Evolutionary conservation across 2,888 invertebrate genomes (phyloP), one percentile per base, ranked within the genome.

Genomic region (Tiphia femorata): DNA sequence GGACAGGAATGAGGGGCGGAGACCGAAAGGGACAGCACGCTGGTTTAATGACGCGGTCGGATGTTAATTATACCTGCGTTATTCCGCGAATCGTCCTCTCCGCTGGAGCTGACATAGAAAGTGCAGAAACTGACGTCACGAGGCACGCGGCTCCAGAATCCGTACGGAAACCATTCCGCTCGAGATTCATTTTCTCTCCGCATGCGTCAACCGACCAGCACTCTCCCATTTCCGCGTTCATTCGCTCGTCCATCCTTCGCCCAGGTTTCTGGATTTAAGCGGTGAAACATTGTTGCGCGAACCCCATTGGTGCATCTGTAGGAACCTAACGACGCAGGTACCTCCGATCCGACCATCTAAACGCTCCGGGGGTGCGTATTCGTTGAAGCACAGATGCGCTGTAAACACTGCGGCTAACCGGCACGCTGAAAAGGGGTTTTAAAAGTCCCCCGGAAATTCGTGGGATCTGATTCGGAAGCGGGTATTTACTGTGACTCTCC

Each of bases 11-110:
- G n/a, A n/a, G n/a, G n/a, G n/a, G n/a, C n/a, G n/a, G n/a, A n/a
- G n/a, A 21, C 20, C 40, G 40, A 40, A 40, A 40, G 23, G 20
- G 23, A 20, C 12, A 12, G 40, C 40, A 40, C 1, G 30, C 23
- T 33, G 58, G 62, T 51, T 64, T 67, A 69, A 69, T 62, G 67
- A 62, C 50, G 47, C 51, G 21, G 42, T 37, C 50, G 55, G 42
- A 70, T 64, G 69, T 69, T 69, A 70, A 69, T 70, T 69, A 64
- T 58, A 64, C n/a, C n/a, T n/a, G n/a, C 59, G 62, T 61, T 62
- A 55, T 70, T 58, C n/a, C 55, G 42, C 52, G 61, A 61, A 58
- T 64, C 71, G 55, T 54, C 57, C 43, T 48, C 14, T 16, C n/a
- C 25, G 27, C 16, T 27, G 23, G 25, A n/a, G 41, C 51, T 27